Conservation (phyloP, 2,888 invertebrate species). For the Ornithoptera alexandrae region DNA sequence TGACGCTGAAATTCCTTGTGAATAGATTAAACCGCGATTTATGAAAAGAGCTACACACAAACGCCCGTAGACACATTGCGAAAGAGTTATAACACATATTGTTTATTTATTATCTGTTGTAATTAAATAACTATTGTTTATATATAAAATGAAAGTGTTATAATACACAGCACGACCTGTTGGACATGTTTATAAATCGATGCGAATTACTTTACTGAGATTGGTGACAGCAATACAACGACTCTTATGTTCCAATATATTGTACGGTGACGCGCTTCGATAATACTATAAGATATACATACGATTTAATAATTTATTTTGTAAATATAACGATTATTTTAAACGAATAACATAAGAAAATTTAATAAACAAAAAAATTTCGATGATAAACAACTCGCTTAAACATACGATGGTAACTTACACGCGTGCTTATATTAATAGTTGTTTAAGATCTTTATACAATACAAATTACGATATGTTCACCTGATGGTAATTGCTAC, state of each 20-base stretch:
- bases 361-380: too few relatives aligned
- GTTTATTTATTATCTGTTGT: neutral
- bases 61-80: conserved; percentile 42
- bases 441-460: too few relatives aligned
- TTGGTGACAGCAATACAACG: conserved; percentile 37
- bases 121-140: neutral
- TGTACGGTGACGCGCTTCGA: conserved; percentile 43
- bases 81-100: conserved; percentile 57
- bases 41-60: conserved; percentile 39
- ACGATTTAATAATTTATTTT: too few relatives aligned
- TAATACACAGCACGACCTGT: conserved; percentile 31
- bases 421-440: too few relatives aligned
- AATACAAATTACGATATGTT: too few relatives aligned
- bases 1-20: conserved; percentile 54
- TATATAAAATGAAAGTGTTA: neutral
- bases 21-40: conserved; percentile 36
- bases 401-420: too few relatives aligned
- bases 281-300: conserved; percentile 34
- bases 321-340: too few relatives aligned
- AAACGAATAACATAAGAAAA: too few relatives aligned
- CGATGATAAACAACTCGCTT: too few relatives aligned
- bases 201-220: conserved; percentile 42
- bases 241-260: conserved; percentile 43
- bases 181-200: conserved; percentile 36
- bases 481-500: too few relatives aligned